A percentile compares a stretch with the other conserved stretches of the same genome.
These are phyloP conservation scores for Mobula birostris DNA, from an alignment of 2,113 vertebrate species.

Conservation along the genomic window DNA sequence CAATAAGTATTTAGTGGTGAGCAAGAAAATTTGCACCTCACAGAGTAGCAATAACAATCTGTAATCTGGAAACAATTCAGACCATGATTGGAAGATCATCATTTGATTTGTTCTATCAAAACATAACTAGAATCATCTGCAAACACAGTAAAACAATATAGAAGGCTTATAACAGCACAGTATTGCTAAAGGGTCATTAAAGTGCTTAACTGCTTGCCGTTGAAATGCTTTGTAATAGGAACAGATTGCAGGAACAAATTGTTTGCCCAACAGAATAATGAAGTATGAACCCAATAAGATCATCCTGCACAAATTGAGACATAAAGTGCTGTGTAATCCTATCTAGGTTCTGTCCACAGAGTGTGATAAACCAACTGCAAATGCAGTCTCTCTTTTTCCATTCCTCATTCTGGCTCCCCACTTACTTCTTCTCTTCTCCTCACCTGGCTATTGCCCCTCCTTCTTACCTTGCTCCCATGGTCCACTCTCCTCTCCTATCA, in stretches of 20 bases:
- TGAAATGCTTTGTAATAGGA: conserved; percentile 20
- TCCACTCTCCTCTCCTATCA: no score
- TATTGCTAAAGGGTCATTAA: conserved; percentile 37
- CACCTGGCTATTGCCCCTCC: no score
- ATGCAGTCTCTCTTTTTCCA: no score
- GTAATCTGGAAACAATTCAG: conserved; percentile 22
- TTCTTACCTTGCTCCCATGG: no score
- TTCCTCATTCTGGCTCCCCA: no score
- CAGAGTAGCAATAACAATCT: background rate
- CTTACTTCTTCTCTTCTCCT: no score
- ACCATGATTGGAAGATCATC: conserved; percentile 25
- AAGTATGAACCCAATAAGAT: background rate
- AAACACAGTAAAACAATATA: conserved; percentile 29
- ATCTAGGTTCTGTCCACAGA: background rate
- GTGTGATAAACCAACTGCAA: no score
- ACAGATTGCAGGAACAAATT: conserved; percentile 34
- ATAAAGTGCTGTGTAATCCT: background rate
- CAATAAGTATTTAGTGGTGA: background rate
- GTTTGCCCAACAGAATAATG: conserved; percentile 31
- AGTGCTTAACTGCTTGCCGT: conserved; percentile 20
- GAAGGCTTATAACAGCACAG: background rate
- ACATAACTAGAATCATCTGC: conserved; percentile 36
- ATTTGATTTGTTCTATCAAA: conserved; percentile 14
- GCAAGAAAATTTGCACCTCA: background rate
- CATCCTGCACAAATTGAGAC: background rate